Base-by-base conservation (phyloP, 2,888 invertebrate species). In the Rhimphoctona megacephalus region DNA sequence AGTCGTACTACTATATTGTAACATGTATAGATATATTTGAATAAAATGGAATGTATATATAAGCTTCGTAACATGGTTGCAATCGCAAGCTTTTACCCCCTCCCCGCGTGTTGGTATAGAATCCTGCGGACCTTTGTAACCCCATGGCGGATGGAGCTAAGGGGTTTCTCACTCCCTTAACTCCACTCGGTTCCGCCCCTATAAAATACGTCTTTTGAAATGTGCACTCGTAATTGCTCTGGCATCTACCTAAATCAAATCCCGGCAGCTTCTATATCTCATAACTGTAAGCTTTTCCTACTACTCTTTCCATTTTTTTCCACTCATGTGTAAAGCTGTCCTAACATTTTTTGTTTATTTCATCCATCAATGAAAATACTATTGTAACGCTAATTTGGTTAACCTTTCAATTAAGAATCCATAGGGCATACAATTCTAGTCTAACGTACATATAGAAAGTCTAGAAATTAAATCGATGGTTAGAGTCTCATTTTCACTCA, bases 161-260 rank as follows among this genome's bases (percentile, higher is more conserved):
- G 86, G 85, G 86, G 83, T 72, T 83, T 87, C 82, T 66, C 81
- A 66, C 79, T 52, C 78, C 81, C 83, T 39, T 36, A 39, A 9
- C 57, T 25, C 67, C 46, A 22, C 67, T 36, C 22, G 17, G 22
- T 33, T 46, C 22, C 57, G 54, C 57, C 43, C 52, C 73, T 81
- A 67, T 64, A 70, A 89, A 89, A 90, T 87, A 90, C 91, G 89
- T 89, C 91, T 90, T 91, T 90, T 92, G 90, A 92, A 92, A 92
- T 90, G 93, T 92, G 91, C 91, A 91, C 90, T 90, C 91, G 90
- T 93, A 93, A 93, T 93, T 93, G 93, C 91, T 91, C 86, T 93
- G 93, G 91, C 93, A 90, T 92, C 88, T 88, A 85, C 87, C 88
- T 89, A 89, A 92, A 91, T 91, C 90, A 92, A 92, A 91, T 90